A percentile compares a stretch with the other conserved stretches of the same genome.
These are phyloP conservation scores for Xiphorhynchus erythropygius DNA, from an alignment of 2,797 vertebrate genomes.

Conservation along the genomic window DNA sequence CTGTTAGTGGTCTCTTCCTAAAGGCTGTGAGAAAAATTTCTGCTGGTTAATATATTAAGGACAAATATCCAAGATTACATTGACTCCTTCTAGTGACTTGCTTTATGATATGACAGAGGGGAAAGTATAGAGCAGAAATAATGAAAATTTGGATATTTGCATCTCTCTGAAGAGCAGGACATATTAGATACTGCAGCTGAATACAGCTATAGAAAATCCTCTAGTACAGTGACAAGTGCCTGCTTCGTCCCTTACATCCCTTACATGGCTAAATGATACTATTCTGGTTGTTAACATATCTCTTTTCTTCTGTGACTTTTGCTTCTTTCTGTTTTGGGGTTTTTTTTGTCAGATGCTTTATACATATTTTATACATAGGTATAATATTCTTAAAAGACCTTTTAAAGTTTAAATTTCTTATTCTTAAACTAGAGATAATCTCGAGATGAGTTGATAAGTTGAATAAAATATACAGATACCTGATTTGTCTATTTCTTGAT, in stretches of 20 bases:
- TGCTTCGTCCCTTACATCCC: neutral
- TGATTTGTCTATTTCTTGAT: neutral
- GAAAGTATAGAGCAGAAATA: neutral
- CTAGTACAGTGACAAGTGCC: neutral
- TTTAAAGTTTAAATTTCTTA: neutral
- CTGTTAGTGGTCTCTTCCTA: neutral
- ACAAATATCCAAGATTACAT: neutral
- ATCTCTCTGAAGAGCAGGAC: neutral
- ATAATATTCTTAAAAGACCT: neutral
- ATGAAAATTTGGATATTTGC: neutral
- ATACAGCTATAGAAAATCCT: neutral
- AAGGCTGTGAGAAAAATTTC: neutral
- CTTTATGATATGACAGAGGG: neutral
- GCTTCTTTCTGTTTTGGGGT: neutral
- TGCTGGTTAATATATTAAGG: neutral
- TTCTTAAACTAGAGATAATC: neutral
- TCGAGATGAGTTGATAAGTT: neutral
- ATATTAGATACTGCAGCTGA: neutral
- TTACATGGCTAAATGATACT: neutral
- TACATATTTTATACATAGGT: neutral
- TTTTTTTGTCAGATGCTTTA: neutral
- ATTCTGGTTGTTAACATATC: neutral
- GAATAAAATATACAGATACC: neutral
- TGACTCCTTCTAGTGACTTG: neutral
- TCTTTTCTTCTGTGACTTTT: neutral